Evolutionary conservation across 2,888 invertebrate genomes (phyloP).

Genomic region (Diploptera punctata): DNA sequence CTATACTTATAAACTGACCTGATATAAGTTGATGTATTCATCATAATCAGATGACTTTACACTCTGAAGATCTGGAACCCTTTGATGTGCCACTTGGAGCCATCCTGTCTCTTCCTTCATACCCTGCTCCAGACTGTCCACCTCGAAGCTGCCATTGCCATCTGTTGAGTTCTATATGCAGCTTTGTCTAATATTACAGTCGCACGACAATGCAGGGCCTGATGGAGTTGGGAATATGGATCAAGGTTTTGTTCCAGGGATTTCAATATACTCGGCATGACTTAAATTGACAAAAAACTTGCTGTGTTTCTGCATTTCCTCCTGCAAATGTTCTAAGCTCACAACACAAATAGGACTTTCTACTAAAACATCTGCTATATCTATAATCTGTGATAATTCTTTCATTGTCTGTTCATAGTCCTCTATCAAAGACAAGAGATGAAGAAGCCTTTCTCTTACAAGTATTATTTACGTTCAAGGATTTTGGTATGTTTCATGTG

Average conservation of each 20-base stretch:
- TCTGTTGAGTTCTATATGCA: constrained; percentile 79
- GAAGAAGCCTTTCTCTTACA: constrained; percentile 78
- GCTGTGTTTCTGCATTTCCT: constrained; percentile 88
- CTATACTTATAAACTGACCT: too few species aligned
- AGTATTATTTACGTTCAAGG: constrained; percentile 71
- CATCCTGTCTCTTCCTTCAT: constrained; percentile 84
- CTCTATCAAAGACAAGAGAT: constrained; percentile 76
- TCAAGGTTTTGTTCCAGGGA: constrained; percentile 86
- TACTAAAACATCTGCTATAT: constrained; percentile 81
- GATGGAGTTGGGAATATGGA: constrained; percentile 74
- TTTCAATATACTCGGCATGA: constrained; percentile 84
- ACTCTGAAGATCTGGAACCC: constrained; percentile 80
- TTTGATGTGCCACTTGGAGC: constrained; percentile 83
- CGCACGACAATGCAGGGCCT: constrained; percentile 77
- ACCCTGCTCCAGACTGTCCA: constrained; percentile 83
- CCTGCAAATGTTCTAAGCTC: constrained; percentile 80
- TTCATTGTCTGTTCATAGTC: constrained; percentile 89
- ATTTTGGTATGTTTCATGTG: constrained; percentile 68
- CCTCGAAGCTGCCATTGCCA: constrained; percentile 83
- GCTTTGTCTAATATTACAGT: constrained; percentile 80
- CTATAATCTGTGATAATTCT: constrained; percentile 85
- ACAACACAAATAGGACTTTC: constrained; percentile 78
- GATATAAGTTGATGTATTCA: constrained; percentile 83
- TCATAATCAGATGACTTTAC: constrained; percentile 86
- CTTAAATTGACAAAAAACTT: constrained; percentile 89